Base-by-base conservation (phyloP, 2,797 vertebrate species). In the Rhinatrema bivittatum region DNA sequence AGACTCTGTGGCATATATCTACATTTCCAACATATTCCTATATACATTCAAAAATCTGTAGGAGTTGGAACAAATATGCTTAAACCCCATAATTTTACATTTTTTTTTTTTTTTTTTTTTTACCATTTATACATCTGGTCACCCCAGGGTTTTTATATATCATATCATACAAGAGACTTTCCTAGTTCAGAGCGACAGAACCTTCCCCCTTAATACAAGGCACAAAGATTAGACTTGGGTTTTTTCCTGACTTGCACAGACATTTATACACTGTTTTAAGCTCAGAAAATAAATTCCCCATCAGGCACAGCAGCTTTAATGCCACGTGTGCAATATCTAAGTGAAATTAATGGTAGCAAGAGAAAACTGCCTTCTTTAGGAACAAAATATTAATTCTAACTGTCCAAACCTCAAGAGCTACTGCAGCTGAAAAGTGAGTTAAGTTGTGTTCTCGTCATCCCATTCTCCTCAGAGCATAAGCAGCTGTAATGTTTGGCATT, bases 1-100 rank as follows among this genome's bases (percentile, higher is more conserved):
- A 94, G 94, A 99, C 96, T 99, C 94, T 98, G 93, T 97, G 94
- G 96, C 94, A 97, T 96, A 81, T 90, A 87, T 95, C 89, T 85
- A 91, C 89, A 94, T 89, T 90, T 85, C 93, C 87, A 88, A 81
- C 86, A 81, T 84, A 87, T 88, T 87, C 86, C 83, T 93, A 96
- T 92, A 79, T 97, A 96, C 91, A 97, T 97, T 96, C 91, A 92
- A 82, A 83, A 89, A 86, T 68, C 86, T 78, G 74, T 81, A 87
- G 91, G 84, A 83, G 89, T 89, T 88, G 84, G 70, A 84, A 86
- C 83, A 91, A 91, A 89, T 81, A 89, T 85, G 85, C 79, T 62
- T 81, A 85, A 84, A 85, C 82, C 76, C 81, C 72, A 71, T 82
- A 85, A 76, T 79, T 70, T 38, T 38, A 25, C n/a, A n/a, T n/a